Evolutionary conservation across 2,113 vertebrate species (phyloP), one percentile per base, ranked within the genome.

Genomic region (Alouatta palliata): DNA sequence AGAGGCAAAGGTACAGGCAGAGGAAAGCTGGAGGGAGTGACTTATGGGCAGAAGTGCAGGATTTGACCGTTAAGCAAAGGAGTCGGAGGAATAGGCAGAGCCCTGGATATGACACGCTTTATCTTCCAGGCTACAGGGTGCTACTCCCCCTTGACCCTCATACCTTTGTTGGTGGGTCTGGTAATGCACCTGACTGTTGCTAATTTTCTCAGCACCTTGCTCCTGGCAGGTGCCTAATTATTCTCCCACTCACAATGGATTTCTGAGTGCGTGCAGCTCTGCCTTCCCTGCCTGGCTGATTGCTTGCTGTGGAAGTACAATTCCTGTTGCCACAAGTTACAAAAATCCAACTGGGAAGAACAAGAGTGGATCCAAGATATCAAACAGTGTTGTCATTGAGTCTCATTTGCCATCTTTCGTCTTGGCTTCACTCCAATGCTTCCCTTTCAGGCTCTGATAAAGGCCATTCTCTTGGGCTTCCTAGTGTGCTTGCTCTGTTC

Each of bases 101-200:
- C 12, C 25, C 3, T 1, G n/a, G 25, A 21, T 47, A 8, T 11
- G 9, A 66, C 14, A 37, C 54, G 23, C 5, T 77, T 20, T 30
- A 1, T 1, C 2, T 66, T 81, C 12, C 21, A 8, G 13, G 32
- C 2, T 0, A 35, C 73, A 3, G 4, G 43, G 1, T 5, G 2
- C 4, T 17, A 0, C 30, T 68, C 47, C n/a, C 12, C 14, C 70
- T 37, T 81, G 35, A 6, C 35, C 45, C 47, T 27, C 12, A 7
- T 7, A 2, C 13, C 17, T 88, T 52, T 20, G 11, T 45, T 10
- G 3, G 2, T 9, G 17, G 45, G 35, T 68, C 81, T 47, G 16
- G 8, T 4, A 10, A 71, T 1, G 16, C 2, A 11, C 30, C 5
- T 83, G 49, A 2, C 23, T 7, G 9, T 32, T 30, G 56, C 19